These are phyloP conservation scores for Pipistrellus kuhlii DNA, from an alignment of 2,797 vertebrate genomes.

Conservation along the genomic window DNA sequence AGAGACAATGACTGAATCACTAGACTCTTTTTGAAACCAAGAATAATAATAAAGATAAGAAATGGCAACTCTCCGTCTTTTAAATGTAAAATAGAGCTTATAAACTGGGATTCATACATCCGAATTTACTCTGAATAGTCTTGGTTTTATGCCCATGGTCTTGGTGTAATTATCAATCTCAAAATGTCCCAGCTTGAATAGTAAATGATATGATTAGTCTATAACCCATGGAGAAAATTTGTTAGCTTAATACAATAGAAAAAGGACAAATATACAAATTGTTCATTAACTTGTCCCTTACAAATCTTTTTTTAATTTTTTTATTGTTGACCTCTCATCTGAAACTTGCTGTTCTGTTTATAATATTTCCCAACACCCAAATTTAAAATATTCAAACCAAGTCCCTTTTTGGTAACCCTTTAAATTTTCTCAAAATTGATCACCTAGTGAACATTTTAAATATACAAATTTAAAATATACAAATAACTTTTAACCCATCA, in stretches of 20 bases:
- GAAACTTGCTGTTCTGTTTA: neutral
- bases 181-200: neutral
- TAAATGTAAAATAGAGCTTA: neutral
- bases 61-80: neutral
- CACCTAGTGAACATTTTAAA: neutral
- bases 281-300: neutral
- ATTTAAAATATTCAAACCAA: neutral
- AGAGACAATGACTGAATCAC: neutral
- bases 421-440: neutral
- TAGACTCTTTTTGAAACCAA: slow-evolving; percentile 6
- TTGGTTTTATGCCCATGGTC: neutral
- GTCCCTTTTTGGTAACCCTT: neutral
- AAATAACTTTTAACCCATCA: neutral
- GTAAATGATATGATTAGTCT: neutral
- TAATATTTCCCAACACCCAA: neutral
- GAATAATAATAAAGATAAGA: neutral
- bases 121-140: neutral
- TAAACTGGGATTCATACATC: neutral
- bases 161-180: neutral
- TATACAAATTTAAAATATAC: neutral
- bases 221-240: neutral
- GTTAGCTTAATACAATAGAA: neutral
- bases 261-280: neutral
- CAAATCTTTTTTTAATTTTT: neutral
- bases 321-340: neutral